Base-by-base conservation (phyloP, 2,797 vertebrate species). In the Astyanax mexicanus region DNA sequence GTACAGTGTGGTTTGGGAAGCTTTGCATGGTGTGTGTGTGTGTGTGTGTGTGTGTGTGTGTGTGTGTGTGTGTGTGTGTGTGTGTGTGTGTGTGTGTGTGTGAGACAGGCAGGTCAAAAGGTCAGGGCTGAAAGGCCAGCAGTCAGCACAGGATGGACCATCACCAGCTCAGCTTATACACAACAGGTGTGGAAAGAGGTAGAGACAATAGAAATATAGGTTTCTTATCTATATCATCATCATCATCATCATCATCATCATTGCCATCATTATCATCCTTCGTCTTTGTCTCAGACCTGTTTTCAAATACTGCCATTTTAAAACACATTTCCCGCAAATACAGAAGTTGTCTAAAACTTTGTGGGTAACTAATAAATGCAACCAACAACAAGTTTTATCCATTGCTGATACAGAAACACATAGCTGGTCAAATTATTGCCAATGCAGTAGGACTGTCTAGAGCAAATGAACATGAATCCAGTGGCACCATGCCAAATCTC, bases 101-200 rank as follows among this genome's bases (percentile, higher is more conserved):
- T 32, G 29, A 2, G 5, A 32, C 2, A 32, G 29, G 5, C 2
- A 45, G 19, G 47, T 38, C 57, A 38, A 49, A 44, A 74, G 42
- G 45, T 55, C 58, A 38, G 44, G 2, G 35, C 19, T 35, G 35
- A 69, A 49, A 69, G 38, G 65, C 5, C 42, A 23, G 40, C 11
- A 73, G 38, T 69, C 19, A 69, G 32, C 65, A 44, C 68, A 81
- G 67, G 66, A 74, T 55, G 25, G 81, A 74, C 60, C 45, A 77
- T 58, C 17, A 74, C 57, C 66, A 68, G 44, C 60, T 51, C 62
- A 68, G 44, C 60, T 51, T 62, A 38, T 17, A 68, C 52, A 77
- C 61, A 77, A 64, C 68, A 74, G 74, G 65, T 57, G 74, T 81
- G 70, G 79, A 85, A 69, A 82, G 74, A 85, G 23, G 47, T 40